phyloP scores from a whole-genome alignment of 2,797 vertebrate genomes.

The Periparus ater region DNA sequence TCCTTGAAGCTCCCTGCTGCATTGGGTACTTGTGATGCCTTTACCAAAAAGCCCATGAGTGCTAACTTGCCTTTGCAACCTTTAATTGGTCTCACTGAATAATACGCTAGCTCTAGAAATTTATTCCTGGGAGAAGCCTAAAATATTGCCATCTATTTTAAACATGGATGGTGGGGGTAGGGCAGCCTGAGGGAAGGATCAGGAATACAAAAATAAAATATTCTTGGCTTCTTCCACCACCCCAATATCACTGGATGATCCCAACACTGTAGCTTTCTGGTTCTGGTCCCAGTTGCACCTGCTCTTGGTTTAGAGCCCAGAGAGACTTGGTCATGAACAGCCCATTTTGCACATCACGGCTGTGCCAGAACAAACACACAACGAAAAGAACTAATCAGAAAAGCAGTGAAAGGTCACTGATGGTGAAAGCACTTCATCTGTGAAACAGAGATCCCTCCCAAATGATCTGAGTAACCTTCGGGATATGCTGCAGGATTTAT shows the following conservation, averaged over 20 bases:
- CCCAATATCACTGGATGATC: background rate
- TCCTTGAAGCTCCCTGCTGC: background rate
- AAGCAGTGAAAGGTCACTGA: background rate
- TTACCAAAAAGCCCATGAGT: background rate
- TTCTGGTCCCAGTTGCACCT: background rate
- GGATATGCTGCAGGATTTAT: background rate
- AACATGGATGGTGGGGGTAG: background rate
- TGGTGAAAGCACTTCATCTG: background rate
- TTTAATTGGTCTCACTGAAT: background rate
- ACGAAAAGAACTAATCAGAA: background rate
- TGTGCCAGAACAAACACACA: background rate
- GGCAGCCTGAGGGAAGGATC: background rate
- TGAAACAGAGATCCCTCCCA: background rate
- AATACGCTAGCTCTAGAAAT: background rate
- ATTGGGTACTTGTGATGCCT: background rate
- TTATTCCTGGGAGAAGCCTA: background rate
- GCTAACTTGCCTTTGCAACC: background rate
- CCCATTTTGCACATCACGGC: background rate
- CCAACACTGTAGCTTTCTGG: fast-evolving
- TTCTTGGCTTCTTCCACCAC: background rate
- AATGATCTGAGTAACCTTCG: background rate
- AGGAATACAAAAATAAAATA: background rate
- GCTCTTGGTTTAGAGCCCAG: background rate
- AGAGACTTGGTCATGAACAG: background rate
- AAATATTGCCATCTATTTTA: background rate